These are phyloP conservation scores for Leucophenga maculata DNA, from an alignment of 2,888 invertebrate species.

Conservation along the genomic window DNA sequence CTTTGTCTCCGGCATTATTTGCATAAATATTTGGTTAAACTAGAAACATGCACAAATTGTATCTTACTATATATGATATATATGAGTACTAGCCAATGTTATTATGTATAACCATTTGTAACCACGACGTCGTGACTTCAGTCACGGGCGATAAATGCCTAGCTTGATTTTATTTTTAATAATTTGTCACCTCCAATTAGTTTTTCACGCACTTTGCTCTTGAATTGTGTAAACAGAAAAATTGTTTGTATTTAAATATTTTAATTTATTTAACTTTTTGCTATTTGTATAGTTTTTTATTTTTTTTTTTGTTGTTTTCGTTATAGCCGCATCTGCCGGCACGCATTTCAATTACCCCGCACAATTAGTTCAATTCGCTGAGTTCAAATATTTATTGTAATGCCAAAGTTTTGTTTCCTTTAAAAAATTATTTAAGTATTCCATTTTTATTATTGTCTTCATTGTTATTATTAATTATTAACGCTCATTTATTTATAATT, in stretches of 20 bases:
- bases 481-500: too few relatives aligned
- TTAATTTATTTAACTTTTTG: conserved; percentile 23
- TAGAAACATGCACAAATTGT: conserved; percentile 21
- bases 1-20: conserved; percentile 44
- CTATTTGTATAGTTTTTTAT: neutral
- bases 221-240: conserved; percentile 26
- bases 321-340: conserved; percentile 31
- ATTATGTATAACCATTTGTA: neutral
- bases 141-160: conserved; percentile 11
- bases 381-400: too few relatives aligned
- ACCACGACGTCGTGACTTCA: conserved; percentile 5
- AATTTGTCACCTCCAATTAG: conserved; percentile 40
- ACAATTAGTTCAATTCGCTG: conserved; percentile 42
- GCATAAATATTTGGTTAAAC: conserved; percentile 57
- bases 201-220: conserved; percentile 58
- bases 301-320: conserved; percentile 15
- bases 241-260: neutral
- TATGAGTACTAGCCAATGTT: neutral
- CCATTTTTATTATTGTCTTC: too few relatives aligned
- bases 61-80: neutral
- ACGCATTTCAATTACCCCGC: conserved; percentile 53
- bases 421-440: too few relatives aligned
- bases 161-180: neutral
- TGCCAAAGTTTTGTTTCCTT: too few relatives aligned
- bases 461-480: too few relatives aligned